Conservation (phyloP, 2,797 vertebrate species). For the Cichlasoma orientale region DNA sequence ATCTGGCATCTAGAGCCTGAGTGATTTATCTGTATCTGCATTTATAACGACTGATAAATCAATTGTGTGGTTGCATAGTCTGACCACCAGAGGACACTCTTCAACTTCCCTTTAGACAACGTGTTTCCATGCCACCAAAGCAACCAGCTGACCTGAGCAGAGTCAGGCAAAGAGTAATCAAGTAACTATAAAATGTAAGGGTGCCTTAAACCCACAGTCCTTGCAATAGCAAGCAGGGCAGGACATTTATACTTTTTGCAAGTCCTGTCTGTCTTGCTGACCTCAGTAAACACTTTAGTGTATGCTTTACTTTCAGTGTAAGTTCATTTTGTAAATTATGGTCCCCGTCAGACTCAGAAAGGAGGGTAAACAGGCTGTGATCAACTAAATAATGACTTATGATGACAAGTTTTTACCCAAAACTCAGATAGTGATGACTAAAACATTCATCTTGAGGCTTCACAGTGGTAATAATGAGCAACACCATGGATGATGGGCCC, state of each 20-base stretch:
- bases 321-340: neutral
- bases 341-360: neutral
- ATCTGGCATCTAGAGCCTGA: rapidly evolving
- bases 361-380: neutral
- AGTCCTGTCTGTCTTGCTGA: neutral
- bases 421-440: neutral
- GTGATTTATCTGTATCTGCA: neutral
- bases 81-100: neutral
- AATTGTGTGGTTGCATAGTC: neutral
- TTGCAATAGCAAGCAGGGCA: neutral
- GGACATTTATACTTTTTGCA: neutral
- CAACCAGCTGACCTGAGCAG: neutral
- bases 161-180: neutral
- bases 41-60: neutral
- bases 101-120: neutral
- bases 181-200: no score
- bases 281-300: neutral
- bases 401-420: neutral
- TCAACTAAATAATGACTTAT: neutral
- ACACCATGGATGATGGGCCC: neutral
- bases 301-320: neutral
- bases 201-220: neutral
- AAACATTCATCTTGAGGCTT: neutral
- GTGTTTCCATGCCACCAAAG: neutral
- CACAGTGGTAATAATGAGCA: neutral